Percentiles rank a stretch among this genome's conserved stretches.
phyloP scores from a whole-genome alignment of 2,888 invertebrate genomes.

The Luperina testacea region DNA sequence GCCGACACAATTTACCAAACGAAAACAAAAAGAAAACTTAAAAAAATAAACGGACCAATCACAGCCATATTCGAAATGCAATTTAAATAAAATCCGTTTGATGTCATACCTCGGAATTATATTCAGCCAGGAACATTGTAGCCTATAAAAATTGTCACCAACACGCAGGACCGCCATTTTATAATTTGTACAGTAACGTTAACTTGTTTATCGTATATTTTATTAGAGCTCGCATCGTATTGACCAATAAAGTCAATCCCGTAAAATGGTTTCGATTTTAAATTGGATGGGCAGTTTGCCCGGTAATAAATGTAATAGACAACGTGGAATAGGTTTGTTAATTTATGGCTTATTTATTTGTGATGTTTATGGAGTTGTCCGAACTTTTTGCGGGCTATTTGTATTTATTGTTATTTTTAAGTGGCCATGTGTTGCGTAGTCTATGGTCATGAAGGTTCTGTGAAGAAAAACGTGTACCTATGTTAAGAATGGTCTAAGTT shows the following conservation, averaged over 20 bases:
- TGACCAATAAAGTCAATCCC: conserved; percentile 76
- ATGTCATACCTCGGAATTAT: conserved; percentile 39
- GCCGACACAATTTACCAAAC: conserved; percentile 1
- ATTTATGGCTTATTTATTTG: conserved; percentile 45
- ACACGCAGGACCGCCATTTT: conserved; percentile 70
- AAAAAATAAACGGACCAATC: conserved; percentile 23
- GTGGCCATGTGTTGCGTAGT: background rate
- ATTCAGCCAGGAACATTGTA: conserved; percentile 23
- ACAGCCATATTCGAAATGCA: conserved; percentile 31
- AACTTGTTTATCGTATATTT: conserved; percentile 80
- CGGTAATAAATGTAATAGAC: conserved; percentile 60
- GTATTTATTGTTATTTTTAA: background rate
- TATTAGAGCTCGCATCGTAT: conserved; percentile 76
- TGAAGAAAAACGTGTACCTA: background rate
- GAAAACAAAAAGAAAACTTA: conserved; percentile 7
- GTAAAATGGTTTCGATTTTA: conserved; percentile 73
- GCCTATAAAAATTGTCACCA: conserved; percentile 59
- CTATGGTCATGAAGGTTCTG: background rate
- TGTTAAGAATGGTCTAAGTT: background rate
- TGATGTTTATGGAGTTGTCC: conserved; percentile 24
- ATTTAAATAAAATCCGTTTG: conserved; percentile 56
- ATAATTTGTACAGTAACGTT: conserved; percentile 74
- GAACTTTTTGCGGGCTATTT: conserved; percentile 3
- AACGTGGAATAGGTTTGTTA: conserved; percentile 46
- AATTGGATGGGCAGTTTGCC: conserved; percentile 68